These are phyloP conservation scores for Alitta virens DNA, from an alignment of 2,888 invertebrate genomes.

Conservation along the genomic window DNA sequence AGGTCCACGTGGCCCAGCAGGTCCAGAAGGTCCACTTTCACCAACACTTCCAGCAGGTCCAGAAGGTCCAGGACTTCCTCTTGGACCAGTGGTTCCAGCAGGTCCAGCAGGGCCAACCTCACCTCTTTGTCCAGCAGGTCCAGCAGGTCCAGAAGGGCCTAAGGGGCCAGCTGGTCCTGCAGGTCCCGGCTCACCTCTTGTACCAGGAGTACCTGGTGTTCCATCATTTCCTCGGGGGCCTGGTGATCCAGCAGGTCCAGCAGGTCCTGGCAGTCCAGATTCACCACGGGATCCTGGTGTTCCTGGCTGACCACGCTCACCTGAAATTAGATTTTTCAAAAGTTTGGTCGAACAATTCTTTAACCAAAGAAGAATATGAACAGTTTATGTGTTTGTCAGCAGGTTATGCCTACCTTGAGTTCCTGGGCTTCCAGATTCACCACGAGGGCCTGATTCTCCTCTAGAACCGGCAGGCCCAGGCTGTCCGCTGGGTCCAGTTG, in stretches of 20 bases:
- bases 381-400: neutral
- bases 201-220: neutral
- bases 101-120: conserved; percentile 23
- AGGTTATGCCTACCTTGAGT: neutral
- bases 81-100: conserved; percentile 25
- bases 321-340: too few species aligned
- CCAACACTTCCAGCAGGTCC: conserved; percentile 19
- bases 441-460: neutral
- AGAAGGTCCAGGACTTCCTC: conserved; percentile 18
- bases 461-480: neutral
- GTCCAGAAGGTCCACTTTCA: conserved; percentile 12
- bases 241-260: neutral
- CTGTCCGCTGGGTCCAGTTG: neutral
- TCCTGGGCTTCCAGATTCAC: conserved; percentile 2
- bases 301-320: conserved; percentile 1
- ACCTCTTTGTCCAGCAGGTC: conserved; percentile 19
- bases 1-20: conserved; percentile 5
- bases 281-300: neutral
- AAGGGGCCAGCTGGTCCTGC: neutral
- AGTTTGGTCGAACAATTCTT: too few species aligned
- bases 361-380: too few species aligned
- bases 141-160: conserved; percentile 54
- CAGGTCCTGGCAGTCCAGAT: conserved; percentile 5
- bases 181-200: conserved; percentile 11
- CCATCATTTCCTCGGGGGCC: neutral